Percentiles rank a stretch among this genome's conserved stretches.
Conservation (phyloP, 30 jellyfish, hydroid and myxozoan genomes). For the Aurelia aurita complex sp. Pacific region DNA sequence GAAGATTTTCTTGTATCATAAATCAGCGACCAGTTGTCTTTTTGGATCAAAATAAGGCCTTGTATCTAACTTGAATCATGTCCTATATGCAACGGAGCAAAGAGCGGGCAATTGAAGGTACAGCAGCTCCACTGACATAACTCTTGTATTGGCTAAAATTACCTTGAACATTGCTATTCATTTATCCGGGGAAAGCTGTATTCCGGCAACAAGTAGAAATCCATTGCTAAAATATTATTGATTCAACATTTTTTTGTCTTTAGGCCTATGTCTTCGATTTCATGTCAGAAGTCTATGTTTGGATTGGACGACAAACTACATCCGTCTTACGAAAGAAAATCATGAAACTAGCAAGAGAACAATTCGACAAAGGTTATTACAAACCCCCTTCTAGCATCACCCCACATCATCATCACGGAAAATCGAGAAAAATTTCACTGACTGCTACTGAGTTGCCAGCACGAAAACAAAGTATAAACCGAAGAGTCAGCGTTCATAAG, state of each 20-base stretch:
- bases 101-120: no score
- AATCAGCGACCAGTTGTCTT: no score
- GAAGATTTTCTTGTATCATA: no score
- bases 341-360: constrained; percentile 80
- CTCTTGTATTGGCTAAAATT: no score
- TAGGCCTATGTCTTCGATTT: constrained; percentile 94
- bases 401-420: constrained; percentile 68
- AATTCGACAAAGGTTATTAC: constrained; percentile 83
- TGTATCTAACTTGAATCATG: no score
- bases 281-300: constrained; percentile 91
- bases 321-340: constrained; percentile 77
- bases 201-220: no score
- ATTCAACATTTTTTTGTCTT: background rate
- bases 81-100: no score
- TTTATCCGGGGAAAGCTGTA: no score
- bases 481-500: constrained; percentile 77
- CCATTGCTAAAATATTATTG: no score
- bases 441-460: constrained; percentile 63
- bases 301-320: constrained; percentile 97
- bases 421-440: constrained; percentile 79
- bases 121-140: no score
- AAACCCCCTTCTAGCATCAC: constrained; percentile 41
- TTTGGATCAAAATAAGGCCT: no score
- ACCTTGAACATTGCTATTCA: no score
- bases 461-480: constrained; percentile 49